Conservation (phyloP, 2,888 invertebrate genomes). For the Thyatira batis region DNA sequence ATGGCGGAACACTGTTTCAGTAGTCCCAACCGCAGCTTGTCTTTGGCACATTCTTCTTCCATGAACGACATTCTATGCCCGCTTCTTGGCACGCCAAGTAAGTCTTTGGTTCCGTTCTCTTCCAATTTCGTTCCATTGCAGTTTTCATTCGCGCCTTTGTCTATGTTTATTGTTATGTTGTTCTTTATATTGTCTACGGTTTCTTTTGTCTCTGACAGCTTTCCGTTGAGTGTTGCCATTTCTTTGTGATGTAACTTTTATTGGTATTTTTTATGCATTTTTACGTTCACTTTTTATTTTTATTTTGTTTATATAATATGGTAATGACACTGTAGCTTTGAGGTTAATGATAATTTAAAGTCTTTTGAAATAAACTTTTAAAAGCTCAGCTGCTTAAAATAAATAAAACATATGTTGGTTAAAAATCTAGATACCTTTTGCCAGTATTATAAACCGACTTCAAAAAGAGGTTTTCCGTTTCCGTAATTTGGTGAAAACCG, state of each 20-base stretch:
- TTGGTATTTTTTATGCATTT: conserved; percentile 6
- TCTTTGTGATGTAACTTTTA: conserved; percentile 10
- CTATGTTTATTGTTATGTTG: background rate
- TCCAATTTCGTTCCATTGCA: background rate
- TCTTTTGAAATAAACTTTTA: too few species aligned
- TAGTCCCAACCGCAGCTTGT: conserved; percentile 82
- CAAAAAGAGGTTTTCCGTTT: too few species aligned
- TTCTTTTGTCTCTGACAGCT: background rate
- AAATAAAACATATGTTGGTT: too few species aligned
- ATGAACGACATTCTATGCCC: conserved; percentile 83
- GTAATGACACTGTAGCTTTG: background rate
- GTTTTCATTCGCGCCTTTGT: conserved; percentile 7
- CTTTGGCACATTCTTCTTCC: conserved; percentile 87
- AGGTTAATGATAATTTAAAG: background rate
- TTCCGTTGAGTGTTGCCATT: conserved; percentile 10
- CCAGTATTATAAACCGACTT: too few species aligned
- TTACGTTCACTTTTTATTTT: background rate
- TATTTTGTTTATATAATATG: background rate
- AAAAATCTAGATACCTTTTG: too few species aligned
- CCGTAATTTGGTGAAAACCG: too few species aligned
- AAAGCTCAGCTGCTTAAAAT: too few species aligned
- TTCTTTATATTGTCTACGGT: background rate
- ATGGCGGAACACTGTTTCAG: conserved; percentile 86
- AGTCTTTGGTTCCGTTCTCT: conserved; percentile 23
- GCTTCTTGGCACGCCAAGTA: conserved; percentile 46